Evolutionary conservation across 2,888 invertebrate species (phyloP), one percentile per base, ranked within the genome.

Genomic region (Sesia apiformis): DNA sequence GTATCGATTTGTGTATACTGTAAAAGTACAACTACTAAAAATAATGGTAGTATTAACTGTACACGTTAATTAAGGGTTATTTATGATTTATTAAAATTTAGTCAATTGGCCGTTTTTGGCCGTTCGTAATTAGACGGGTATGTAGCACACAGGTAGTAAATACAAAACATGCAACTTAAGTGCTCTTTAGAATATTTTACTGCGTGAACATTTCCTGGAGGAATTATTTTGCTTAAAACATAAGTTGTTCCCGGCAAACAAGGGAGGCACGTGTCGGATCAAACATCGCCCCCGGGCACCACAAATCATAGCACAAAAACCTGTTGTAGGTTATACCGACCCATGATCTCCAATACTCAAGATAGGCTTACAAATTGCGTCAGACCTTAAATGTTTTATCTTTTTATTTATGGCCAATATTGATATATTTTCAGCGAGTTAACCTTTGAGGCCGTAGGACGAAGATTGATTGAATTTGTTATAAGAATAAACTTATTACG

Each of bases 291-390:
- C 84, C 63, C 56, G 85, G 86, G 87, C 72, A 62, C 78, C 70
- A 86, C 88, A 87, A 87, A 87, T 88, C 88, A 87, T 84, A 72
- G 66, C 74, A 76, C 81, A 82, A 85, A 83, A 86, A 86, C 84
- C 84, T 84, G 83, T 82, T 86, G 87, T 85, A 78, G 79, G 81
- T 84, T 82, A 82, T 85, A 80, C 76, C 62, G 67, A 65, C 76
- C 61, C 64, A 58, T 62, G 79, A 82, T 85, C 81, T 80, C 70
- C 76, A 76, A 79, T 76, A 74, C 78, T 78, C 71, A 72, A 79
- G 81, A 84, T 81, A 81, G 78, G 74, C 75, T 76, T 80, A 82
- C 83, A 84, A 85, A 87, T 87, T 85, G 84, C 81, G 76, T 78
- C 79, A 77, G 74, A 77, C 82, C 82, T 82, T 81, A 83, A 83